A percentile compares a stretch with the other conserved stretches of the same genome.
These are phyloP conservation scores for Rhabdomys pumilio DNA, from an alignment of 2,797 vertebrate species.

Conservation along the genomic window DNA sequence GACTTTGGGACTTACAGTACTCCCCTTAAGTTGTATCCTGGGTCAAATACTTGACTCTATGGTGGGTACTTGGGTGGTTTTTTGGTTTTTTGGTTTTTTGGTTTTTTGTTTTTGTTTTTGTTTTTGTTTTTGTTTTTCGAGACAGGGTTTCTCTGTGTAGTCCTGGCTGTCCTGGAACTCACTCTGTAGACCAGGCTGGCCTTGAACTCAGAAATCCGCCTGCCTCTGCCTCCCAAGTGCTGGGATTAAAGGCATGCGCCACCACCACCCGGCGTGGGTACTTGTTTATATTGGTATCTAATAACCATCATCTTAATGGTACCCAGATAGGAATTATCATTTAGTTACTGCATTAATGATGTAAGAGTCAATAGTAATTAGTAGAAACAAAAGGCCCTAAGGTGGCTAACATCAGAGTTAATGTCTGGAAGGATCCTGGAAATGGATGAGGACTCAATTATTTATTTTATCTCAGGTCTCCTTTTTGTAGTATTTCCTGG, in stretches of 20 bases:
- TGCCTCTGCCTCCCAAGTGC: too few relatives aligned
- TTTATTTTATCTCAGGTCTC: not conserved
- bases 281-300: not conserved
- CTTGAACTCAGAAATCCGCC: too few relatives aligned
- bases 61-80: not conserved
- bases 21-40: not conserved
- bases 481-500: not conserved
- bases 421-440: not conserved
- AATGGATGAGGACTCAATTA: not conserved
- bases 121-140: too few relatives aligned
- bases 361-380: not conserved
- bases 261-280: not conserved
- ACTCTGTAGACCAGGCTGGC: too few relatives aligned
- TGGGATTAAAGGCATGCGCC: too few relatives aligned
- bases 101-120: too few relatives aligned
- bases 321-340: not conserved
- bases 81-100: too few relatives aligned
- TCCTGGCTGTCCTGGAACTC: too few relatives aligned
- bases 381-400: not conserved
- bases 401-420: not conserved
- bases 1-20: not conserved
- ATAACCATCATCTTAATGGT: not conserved
- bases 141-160: too few relatives aligned
- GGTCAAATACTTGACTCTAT: not conserved
- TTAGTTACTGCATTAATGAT: not conserved